Evolutionary conservation across 2,113 vertebrate species (phyloP), one percentile per base, ranked within the genome.

Genomic region (Laterallus jamaicensis): DNA sequence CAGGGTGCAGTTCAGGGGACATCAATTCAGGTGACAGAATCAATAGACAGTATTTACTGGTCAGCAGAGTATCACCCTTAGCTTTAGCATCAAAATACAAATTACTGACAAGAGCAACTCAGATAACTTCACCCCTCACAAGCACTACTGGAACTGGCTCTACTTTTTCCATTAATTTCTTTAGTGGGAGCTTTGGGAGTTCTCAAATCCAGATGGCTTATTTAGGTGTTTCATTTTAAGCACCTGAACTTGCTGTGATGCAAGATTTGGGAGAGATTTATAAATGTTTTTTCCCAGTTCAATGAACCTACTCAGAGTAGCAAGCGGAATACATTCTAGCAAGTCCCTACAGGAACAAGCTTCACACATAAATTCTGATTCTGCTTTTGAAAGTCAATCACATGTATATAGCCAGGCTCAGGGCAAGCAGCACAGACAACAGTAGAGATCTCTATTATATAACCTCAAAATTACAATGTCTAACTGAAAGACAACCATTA

Each of bases 371-470:
- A 3, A 62, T 55, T 86, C 49, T 64, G 37, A 81, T 52, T 35
- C 69, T 71, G 66, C 22, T 82, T 89, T 62, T n/a, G 71, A 93
- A 92, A 82, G 50, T 31, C 63, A 19, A 35, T 82, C 79, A 86
- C 25, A 20, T 10, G 29, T 26, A 35, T 63, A 74, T 44, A 31
- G n/a, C 21, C 93, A 91, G 80, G 64, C 55, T 93, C 62, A 76
- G 75, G 84, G 93, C 89, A 91, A 59, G 22, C 71, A 84, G 37
- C 69, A 15, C 50, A 82, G 49, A 76, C 75, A 13, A 75, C 6
- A 75, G 71, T 82, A 96, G 20, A 92, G 25, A 63, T 70, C 71
- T 94, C 86, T 76, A 90, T 96, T 89, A 76, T 54, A 62, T 56
- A 5, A 73, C 66, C 66, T 92, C 85, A 95, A 54, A 74, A 85